Evolutionary conservation across 2,888 invertebrate species (phyloP).

Genomic region (Mimumesa dahlbomi): DNA sequence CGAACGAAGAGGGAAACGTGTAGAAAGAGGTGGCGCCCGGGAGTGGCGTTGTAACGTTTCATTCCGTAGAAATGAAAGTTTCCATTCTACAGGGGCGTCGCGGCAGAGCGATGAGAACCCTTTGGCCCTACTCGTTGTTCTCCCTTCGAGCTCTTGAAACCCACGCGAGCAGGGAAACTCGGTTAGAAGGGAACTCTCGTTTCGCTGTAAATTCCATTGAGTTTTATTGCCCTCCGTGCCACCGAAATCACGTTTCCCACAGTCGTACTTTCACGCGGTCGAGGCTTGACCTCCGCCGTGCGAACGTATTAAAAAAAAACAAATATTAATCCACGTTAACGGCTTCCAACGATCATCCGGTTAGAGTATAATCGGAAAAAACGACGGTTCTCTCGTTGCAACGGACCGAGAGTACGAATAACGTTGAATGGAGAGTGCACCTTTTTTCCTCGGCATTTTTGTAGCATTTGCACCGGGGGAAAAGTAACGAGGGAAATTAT

Average conservation of each 20-base stretch:
- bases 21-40: constrained; percentile 12
- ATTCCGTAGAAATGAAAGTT: constrained; percentile 61
- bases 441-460: too few species aligned
- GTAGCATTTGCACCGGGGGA: too few species aligned
- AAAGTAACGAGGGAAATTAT: too few species aligned
- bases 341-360: not conserved
- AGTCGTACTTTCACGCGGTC: constrained; percentile 58
- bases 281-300: not conserved
- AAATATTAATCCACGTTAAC: not conserved
- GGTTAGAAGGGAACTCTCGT: constrained; percentile 55
- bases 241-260: constrained; percentile 57
- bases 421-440: too few species aligned
- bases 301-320: not conserved
- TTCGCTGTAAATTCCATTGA: constrained; percentile 66
- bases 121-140: not conserved
- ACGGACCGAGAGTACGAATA: too few species aligned
- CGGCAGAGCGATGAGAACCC: constrained; percentile 12
- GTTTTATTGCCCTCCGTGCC: constrained; percentile 56
- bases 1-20: too few species aligned
- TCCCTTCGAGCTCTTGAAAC: not conserved
- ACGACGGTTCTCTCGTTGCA: too few species aligned
- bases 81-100: constrained; percentile 30
- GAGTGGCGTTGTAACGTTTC: constrained; percentile 53
- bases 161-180: not conserved
- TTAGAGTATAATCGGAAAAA: too few species aligned